Evolutionary conservation across 2,797 vertebrate genomes (phyloP).

Genomic region (Huso huso): DNA sequence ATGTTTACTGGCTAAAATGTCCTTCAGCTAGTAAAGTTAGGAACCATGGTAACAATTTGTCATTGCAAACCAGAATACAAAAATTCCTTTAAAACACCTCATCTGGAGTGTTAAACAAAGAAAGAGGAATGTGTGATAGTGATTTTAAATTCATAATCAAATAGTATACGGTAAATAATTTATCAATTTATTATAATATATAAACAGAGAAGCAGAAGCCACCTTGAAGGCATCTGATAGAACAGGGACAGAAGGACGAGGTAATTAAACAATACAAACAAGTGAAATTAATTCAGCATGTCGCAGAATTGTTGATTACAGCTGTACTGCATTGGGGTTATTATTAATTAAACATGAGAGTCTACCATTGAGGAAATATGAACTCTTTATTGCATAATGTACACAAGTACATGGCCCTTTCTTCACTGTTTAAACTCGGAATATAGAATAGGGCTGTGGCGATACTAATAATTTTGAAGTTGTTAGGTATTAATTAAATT

Average conservation of each 20-base stretch:
- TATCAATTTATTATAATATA: slow-evolving; percentile 35
- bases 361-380: too few species aligned
- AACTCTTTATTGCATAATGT: too few species aligned
- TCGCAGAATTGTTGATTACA: neutral
- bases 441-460: too few species aligned
- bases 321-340: too few species aligned
- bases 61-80: slow-evolving; percentile 26
- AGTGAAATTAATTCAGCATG: neutral
- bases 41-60: slow-evolving; percentile 19
- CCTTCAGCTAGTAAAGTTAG: neutral
- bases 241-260: neutral
- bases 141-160: slow-evolving; percentile 21
- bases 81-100: slow-evolving; percentile 29
- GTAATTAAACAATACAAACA: neutral
- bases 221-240: neutral
- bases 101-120: slow-evolving; percentile 17
- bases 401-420: too few species aligned
- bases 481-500: too few species aligned
- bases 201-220: slow-evolving; percentile 41
- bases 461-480: too few species aligned
- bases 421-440: too few species aligned
- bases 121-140: slow-evolving; percentile 10
- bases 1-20: neutral
- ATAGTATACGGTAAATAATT: slow-evolving; percentile 50
- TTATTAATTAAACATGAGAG: too few species aligned